Conservation (phyloP, 2,113 vertebrate genomes). For the Corythornis vintsioides region DNA sequence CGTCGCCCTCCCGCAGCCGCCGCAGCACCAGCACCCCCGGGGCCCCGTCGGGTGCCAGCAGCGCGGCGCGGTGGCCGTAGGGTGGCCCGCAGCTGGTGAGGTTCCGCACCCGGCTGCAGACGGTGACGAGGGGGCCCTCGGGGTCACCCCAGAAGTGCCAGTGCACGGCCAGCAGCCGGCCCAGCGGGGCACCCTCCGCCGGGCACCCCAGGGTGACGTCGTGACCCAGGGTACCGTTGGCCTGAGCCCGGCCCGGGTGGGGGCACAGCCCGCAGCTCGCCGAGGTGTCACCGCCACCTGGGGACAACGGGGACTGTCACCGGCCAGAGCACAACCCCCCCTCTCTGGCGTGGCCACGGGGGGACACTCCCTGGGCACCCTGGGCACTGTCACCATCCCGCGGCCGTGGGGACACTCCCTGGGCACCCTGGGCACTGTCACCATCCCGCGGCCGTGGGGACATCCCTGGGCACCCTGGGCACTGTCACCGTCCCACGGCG, state of each 20-base stretch:
- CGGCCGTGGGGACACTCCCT: not conserved
- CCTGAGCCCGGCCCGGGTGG: not conserved
- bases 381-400: not conserved
- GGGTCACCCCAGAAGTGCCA: not conserved
- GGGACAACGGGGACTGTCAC: not conserved
- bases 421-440: not conserved
- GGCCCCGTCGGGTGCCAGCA: not conserved
- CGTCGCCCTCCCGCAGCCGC: not conserved
- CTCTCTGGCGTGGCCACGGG: no score
- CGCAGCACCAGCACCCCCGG: not conserved
- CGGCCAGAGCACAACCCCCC: no score
- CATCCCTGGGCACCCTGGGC: no score
- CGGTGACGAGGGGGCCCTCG: accelerated
- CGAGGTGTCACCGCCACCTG: not conserved
- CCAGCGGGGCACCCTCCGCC: not conserved
- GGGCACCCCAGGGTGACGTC: not conserved
- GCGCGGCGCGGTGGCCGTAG: not conserved
- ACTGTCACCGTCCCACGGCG: not conserved
- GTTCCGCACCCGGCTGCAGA: not conserved
- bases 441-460: not conserved
- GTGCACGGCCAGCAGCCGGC: not conserved
- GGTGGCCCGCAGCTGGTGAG: not conserved
- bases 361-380: not conserved
- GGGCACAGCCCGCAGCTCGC: not conserved
- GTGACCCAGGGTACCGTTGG: not conserved